A percentile compares a stretch with the other conserved stretches of the same genome.
Conservation (phyloP, 2,113 vertebrate genomes). For the Ophthalmolycus amberensis region DNA sequence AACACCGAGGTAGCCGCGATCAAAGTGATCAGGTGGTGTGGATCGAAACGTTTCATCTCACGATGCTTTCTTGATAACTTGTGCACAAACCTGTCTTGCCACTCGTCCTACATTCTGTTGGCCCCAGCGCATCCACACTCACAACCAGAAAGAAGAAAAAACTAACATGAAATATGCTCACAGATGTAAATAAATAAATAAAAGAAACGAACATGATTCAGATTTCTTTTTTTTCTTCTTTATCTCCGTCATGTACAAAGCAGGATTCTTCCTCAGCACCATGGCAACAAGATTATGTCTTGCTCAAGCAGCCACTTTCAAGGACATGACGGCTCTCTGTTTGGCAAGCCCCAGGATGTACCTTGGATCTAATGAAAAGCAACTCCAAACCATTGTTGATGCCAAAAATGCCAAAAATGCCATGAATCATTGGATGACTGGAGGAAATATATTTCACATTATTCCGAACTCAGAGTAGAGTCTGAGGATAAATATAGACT, state of each 20-base stretch:
- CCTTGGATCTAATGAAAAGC: slow-evolving; percentile 15
- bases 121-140: not conserved
- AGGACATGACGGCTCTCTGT: slow-evolving; percentile 41
- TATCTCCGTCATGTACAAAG: not conserved
- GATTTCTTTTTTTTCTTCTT: not conserved
- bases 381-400: slow-evolving; percentile 18
- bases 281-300: slow-evolving; percentile 53
- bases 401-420: slow-evolving; percentile 20
- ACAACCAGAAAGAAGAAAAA: not conserved
- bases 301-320: slow-evolving; percentile 38
- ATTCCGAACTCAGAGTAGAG: not conserved
- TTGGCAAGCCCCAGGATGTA: slow-evolving; percentile 16
- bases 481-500: not conserved
- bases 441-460: slow-evolving; percentile 5
- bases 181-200: not conserved
- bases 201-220: not conserved
- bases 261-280: slow-evolving; percentile 28
- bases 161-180: not conserved
- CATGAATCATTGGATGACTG: not conserved
- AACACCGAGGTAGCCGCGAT: slow-evolving; percentile 9
- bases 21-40: slow-evolving; percentile 8
- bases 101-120: not conserved
- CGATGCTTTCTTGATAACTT: not conserved
- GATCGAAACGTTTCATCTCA: slow-evolving; percentile 22
- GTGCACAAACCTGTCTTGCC: not conserved